These are phyloP conservation scores for Rhabdophis nuchalis DNA, from an alignment of 2,797 vertebrate genomes.

Conservation along the genomic window DNA sequence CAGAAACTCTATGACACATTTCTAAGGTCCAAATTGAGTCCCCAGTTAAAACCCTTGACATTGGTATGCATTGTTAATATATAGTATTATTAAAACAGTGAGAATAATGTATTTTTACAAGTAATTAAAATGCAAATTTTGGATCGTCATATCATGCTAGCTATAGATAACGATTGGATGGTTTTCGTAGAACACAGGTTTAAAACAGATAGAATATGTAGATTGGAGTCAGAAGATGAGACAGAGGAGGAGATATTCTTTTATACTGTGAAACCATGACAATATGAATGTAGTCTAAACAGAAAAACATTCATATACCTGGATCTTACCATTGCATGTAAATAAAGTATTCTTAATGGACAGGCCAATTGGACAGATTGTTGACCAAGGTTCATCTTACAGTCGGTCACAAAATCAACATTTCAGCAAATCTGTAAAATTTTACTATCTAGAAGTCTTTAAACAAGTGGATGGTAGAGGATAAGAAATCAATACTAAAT, in stretches of 20 bases:
- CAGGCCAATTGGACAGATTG: background rate
- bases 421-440: constrained; percentile 39
- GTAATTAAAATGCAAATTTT: background rate
- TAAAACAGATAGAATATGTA: background rate
- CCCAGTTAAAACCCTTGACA: background rate
- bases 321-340: constrained; percentile 38
- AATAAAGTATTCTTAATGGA: constrained; percentile 12
- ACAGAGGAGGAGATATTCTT: background rate
- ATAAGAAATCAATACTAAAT: constrained; percentile 55
- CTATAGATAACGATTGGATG: background rate
- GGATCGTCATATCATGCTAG: no score
- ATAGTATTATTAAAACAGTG: background rate
- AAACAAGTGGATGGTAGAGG: constrained; percentile 25
- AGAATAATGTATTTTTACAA: background rate
- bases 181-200: background rate
- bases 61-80: background rate
- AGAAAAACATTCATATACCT: constrained; percentile 39
- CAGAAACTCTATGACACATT: background rate
- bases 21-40: background rate
- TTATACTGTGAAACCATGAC: background rate
- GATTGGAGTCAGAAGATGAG: background rate
- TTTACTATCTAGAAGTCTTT: constrained; percentile 38
- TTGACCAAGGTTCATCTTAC: background rate
- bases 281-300: background rate
- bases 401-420: constrained; percentile 37